A percentile compares a stretch with the other conserved stretches of the same genome.
These are phyloP conservation scores for Dryas iulia DNA, from an alignment of 1,140 invertebrate genomes.

Conservation along the genomic window DNA sequence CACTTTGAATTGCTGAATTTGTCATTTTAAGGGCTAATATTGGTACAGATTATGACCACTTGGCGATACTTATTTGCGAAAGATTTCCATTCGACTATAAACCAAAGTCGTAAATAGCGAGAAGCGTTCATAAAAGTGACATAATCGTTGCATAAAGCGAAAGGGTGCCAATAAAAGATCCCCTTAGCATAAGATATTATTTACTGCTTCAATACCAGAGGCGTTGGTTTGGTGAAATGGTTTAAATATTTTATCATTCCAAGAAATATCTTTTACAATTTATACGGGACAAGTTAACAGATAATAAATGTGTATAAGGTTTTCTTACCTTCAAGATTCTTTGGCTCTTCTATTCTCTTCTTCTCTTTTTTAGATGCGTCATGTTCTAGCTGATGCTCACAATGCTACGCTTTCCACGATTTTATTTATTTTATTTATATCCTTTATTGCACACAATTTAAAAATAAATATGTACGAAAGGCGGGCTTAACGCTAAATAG, in stretches of 20 bases:
- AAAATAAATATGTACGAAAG: no score
- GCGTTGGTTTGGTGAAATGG: slow-evolving; percentile 39
- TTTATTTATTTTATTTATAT: no score
- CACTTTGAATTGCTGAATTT: background rate
- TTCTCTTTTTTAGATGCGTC: no score
- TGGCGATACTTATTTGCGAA: slow-evolving; percentile 9
- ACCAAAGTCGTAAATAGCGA: slow-evolving; percentile 12
- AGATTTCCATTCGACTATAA: slow-evolving; percentile 12
- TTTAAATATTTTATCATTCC: slow-evolving; percentile 1
- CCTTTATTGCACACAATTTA: no score
- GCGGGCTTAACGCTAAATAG: no score
- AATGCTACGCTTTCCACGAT: no score
- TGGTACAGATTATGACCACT: background rate
- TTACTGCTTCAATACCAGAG: slow-evolving; percentile 59
- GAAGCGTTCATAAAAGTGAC: slow-evolving; percentile 55
- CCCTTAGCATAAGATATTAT: slow-evolving; percentile 63
- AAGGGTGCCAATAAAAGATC: slow-evolving; percentile 60
- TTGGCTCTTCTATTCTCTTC: no score
- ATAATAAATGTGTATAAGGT: background rate
- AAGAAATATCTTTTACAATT: background rate
- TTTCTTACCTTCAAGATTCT: no score
- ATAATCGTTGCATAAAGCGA: slow-evolving; percentile 61
- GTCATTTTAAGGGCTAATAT: background rate
- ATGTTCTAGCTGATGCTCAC: no score
- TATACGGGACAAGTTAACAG: background rate